These are phyloP conservation scores for Syndactyla subalaris DNA, from an alignment of 2,797 vertebrate genomes.

Conservation along the genomic window DNA sequence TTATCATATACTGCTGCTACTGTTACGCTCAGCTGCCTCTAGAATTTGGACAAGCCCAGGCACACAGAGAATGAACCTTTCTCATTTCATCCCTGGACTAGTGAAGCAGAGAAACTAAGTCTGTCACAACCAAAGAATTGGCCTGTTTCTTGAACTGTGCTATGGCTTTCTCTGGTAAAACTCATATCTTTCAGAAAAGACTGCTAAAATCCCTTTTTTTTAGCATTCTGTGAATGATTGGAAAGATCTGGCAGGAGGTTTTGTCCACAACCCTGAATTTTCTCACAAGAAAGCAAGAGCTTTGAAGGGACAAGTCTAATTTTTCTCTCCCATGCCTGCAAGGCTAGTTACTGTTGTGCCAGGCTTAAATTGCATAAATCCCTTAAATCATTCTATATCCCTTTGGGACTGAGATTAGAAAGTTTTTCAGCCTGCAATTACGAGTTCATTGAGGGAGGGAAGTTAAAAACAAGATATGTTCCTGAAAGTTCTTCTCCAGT, in stretches of 20 bases:
- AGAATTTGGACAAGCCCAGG: neutral
- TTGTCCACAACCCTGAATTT: neutral
- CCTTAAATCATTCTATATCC: neutral
- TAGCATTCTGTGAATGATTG: neutral
- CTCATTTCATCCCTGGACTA: neutral
- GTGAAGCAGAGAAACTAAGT: neutral
- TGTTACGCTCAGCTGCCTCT: neutral
- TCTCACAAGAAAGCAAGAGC: neutral
- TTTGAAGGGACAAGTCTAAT: neutral
- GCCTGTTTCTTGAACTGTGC: neutral
- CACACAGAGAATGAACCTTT: neutral
- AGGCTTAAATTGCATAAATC: constrained; percentile 11
- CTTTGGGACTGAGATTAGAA: neutral
- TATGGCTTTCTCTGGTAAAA: neutral
- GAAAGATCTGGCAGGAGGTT: neutral
- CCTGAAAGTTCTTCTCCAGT: neutral
- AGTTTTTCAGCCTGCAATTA: neutral
- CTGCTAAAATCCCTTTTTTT: neutral
- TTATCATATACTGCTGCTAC: neutral
- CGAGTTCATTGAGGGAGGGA: neutral
- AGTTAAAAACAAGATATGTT: neutral
- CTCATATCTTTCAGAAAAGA: neutral
- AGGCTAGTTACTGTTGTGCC: neutral
- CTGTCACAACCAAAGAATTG: neutral
- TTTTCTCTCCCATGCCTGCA: neutral